Percentiles rank a stretch among this genome's conserved stretches.
These are phyloP conservation scores for Umimayanthus kanabou DNA, from an alignment of 92 coral and sea anemone species.

Conservation along the genomic window DNA sequence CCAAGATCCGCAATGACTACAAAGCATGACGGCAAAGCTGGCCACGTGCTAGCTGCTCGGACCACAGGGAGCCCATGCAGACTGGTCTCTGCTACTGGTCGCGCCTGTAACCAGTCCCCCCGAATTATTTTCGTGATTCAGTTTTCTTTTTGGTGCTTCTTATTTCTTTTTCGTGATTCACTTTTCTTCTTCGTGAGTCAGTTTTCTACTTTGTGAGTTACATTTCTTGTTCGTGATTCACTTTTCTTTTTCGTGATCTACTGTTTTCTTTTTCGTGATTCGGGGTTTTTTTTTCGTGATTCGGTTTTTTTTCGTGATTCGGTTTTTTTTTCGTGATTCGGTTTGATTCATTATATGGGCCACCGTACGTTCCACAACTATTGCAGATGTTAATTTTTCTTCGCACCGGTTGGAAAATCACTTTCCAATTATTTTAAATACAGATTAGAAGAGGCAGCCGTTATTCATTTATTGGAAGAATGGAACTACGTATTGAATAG, in stretches of 20 bases:
- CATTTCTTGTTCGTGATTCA: too few species aligned
- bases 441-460: too few species aligned
- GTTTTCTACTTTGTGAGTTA: background rate
- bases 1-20: background rate
- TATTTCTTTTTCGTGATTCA: background rate
- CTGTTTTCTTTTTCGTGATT: too few species aligned
- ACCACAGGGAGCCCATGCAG: background rate
- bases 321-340: too few species aligned
- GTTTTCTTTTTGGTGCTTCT: background rate
- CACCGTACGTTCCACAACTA: background rate
- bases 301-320: too few species aligned
- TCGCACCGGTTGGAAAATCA: too few species aligned
- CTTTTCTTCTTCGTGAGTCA: conserved; percentile 1
- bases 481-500: too few species aligned
- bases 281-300: too few species aligned
- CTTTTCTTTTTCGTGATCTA: too few species aligned
- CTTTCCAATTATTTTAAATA: too few species aligned
- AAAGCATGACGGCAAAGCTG: background rate
- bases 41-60: background rate
- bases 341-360: background rate
- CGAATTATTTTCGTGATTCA: background rate
- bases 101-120: background rate
- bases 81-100: conserved; percentile 1
- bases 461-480: too few species aligned
- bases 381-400: too few species aligned